Evolutionary conservation across 2,888 invertebrate species (phyloP).

Genomic region (Xestobium rufovillosum): DNA sequence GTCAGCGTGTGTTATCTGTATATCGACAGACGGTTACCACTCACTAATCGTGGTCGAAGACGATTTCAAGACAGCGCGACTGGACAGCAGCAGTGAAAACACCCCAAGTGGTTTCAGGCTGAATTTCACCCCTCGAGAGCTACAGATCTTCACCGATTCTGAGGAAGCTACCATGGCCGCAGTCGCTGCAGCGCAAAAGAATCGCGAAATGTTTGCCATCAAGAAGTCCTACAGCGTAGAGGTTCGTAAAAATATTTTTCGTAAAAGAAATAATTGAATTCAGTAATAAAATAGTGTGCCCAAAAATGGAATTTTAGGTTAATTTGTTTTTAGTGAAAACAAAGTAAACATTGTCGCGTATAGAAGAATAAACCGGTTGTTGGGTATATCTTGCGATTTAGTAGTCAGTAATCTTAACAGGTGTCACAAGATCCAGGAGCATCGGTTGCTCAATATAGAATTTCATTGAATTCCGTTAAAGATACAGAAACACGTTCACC

Average conservation of each 20-base stretch:
- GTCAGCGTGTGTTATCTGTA: slow-evolving; percentile 31
- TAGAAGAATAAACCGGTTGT: too few species aligned
- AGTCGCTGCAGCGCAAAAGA: slow-evolving; percentile 87
- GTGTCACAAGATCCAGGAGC: too few species aligned
- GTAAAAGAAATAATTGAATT: too few species aligned
- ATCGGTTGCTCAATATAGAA: too few species aligned
- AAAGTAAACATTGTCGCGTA: too few species aligned
- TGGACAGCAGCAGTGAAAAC: slow-evolving; percentile 44
- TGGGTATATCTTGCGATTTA: too few species aligned
- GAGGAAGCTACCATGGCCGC: slow-evolving; percentile 61
- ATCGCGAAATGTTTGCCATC: slow-evolving; percentile 94
- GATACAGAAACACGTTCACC: too few species aligned
- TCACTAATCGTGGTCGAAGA: slow-evolving; percentile 51
- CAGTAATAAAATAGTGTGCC: too few species aligned
- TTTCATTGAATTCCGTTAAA: too few species aligned
- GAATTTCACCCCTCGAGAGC: slow-evolving; percentile 26
- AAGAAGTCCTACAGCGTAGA: slow-evolving; percentile 96
- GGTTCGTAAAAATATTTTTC: slow-evolving; percentile 59
- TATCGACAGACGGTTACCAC: slow-evolving; percentile 39
- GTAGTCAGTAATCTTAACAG: too few species aligned
- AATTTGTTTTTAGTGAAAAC: too few species aligned
- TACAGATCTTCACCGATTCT: slow-evolving; percentile 13
- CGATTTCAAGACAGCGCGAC: slow-evolving; percentile 39
- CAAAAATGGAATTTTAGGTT: too few species aligned
- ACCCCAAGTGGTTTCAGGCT: slow-evolving; percentile 37